Conservation (phyloP, 1,140 invertebrate genomes). For the Thaumatotibia leucotreta region DNA sequence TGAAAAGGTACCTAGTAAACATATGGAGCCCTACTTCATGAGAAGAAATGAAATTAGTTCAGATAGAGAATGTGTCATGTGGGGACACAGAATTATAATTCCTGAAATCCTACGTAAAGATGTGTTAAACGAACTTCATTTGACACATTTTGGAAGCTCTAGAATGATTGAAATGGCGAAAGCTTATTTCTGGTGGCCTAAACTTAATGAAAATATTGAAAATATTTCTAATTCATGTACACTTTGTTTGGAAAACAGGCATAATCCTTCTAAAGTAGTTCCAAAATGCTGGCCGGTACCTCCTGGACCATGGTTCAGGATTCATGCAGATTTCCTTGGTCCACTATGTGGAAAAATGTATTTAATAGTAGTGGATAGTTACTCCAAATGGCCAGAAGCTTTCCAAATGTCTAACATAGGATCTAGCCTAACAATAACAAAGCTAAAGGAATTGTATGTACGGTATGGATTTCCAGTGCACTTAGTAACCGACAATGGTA, state of each 20-base stretch:
- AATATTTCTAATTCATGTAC: neutral
- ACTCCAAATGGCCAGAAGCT: slow-evolving; percentile 8
- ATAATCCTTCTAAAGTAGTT: neutral
- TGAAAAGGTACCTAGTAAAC: neutral
- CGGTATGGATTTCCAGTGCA: neutral
- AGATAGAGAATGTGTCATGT: neutral
- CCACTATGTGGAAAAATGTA: slow-evolving; percentile 5
- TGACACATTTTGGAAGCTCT: too few relatives aligned
- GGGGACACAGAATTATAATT: neutral
- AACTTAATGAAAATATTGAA: neutral
- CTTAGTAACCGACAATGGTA: neutral
- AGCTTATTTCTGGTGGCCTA: neutral
- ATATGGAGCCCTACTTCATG: neutral
- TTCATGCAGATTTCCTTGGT: slow-evolving; percentile 8
- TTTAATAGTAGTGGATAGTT: slow-evolving; percentile 4
- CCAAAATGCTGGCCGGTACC: neutral
- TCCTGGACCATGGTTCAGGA: neutral
- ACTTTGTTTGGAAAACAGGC: neutral
- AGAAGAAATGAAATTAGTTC: neutral
- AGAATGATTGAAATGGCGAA: neutral
- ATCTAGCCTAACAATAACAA: neutral
- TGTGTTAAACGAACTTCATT: too few relatives aligned
- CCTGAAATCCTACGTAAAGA: neutral
- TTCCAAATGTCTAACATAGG: slow-evolving; percentile 11
- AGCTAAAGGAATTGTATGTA: neutral